Evolutionary conservation across 2,797 vertebrate species (phyloP), one percentile per base, ranked within the genome.

Genomic region (Xenopus petersii): DNA sequence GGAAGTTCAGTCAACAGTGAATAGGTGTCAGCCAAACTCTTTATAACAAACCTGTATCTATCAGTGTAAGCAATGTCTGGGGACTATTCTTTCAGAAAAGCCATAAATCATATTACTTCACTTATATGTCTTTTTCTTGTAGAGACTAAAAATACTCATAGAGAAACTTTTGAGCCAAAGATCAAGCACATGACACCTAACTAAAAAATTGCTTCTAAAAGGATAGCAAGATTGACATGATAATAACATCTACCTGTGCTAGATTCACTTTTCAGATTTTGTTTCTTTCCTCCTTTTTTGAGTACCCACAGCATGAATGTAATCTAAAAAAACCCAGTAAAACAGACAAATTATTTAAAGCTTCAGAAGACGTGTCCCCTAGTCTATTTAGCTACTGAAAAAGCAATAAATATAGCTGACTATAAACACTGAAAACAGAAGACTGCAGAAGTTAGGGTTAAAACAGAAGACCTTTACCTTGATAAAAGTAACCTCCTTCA

Each of bases 131-230:
- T 56, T 56, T 21, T 56, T 56, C 54, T 56, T 2, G 54, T 16
- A 9, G 33, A 46, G 26, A 64, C 33, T 64, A 15, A 42, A 21
- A 65, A 48, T 48, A 65, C 48, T 48, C 64, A n/a, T n/a, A 48
- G 47, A 48, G 62, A 65, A 65, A 65, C 64, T 17, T 65, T 65
- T 65, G 8, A 17, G 16, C 42, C 64, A 65, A 11, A 65, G 64
- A 49, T 65, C 64, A 48, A 47, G 46, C 36, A 65, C n/a, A 65
- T 65, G 64, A 65, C 62, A 64, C 33, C 13, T 62, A 33, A 33
- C 60, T 62, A 11, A 64, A 64, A 64, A 64, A 64, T 42, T 36
- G 10, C 13, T 64, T 46, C 36, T 64, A 17, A 64, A 62, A 62
- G 60, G 60, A 62, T 64, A 64, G 16, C 30, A 64, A 30, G 33